Conservation (phyloP, 2,888 invertebrate species). For the Ectemnius cavifrons region DNA sequence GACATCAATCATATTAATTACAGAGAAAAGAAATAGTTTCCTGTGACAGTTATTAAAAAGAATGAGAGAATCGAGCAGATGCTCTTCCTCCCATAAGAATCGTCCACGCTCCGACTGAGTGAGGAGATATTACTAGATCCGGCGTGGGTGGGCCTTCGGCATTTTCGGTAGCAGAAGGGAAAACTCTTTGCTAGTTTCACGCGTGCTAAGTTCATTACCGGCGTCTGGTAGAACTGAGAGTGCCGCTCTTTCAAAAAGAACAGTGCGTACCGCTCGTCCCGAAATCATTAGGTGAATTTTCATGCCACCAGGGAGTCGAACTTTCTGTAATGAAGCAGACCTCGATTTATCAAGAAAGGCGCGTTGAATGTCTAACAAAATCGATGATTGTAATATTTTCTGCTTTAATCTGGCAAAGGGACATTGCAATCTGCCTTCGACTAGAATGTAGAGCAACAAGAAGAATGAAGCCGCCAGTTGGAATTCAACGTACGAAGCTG, state of each 20-base stretch:
- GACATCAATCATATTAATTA: conserved; percentile 66
- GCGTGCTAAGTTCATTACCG: conserved; percentile 52
- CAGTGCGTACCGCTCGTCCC: conserved; percentile 16
- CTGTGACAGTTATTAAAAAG: conserved; percentile 58
- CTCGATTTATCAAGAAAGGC: too few relatives aligned
- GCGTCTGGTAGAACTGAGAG: conserved; percentile 47
- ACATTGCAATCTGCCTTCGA: too few relatives aligned
- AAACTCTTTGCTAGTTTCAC: conserved; percentile 60
- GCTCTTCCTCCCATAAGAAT: conserved; percentile 47
- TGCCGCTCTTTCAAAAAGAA: conserved; percentile 33
- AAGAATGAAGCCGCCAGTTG: too few relatives aligned
- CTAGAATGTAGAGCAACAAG: too few relatives aligned
- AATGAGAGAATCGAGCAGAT: conserved; percentile 55
- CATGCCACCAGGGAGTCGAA: conserved; percentile 3
- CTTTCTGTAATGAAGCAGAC: not conserved
- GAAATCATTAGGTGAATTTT: conserved; percentile 39
- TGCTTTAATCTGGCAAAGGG: too few relatives aligned
- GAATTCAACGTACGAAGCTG: conserved; percentile 2
- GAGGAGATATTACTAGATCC: conserved; percentile 41
- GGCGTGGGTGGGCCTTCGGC: conserved; percentile 60
- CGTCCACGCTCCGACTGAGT: conserved; percentile 52
- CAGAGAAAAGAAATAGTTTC: conserved; percentile 39
- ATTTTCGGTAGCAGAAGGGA: conserved; percentile 53
- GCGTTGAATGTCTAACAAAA: not conserved
- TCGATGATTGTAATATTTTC: not conserved